Base-by-base conservation (phyloP, 2,797 vertebrate genomes). In the Anabacerthia variegaticeps region DNA sequence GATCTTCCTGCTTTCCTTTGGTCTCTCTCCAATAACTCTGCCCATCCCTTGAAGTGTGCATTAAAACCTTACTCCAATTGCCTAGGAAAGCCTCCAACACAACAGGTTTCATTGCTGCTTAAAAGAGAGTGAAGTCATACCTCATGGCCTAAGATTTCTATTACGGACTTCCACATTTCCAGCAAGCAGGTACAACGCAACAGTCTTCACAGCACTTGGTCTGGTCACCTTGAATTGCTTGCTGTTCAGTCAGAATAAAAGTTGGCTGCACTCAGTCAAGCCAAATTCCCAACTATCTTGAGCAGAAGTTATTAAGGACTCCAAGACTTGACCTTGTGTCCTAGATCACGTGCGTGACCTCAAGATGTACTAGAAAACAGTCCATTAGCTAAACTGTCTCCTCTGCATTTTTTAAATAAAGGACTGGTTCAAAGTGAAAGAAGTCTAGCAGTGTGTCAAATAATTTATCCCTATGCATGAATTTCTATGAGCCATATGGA, bases 1-100 rank as follows among this genome's bases (percentile, higher is more conserved):
- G 88, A 88, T 93, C 88, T 95, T 90, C 77, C 59, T 94, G 36
- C 63, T 93, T 92, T 79, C 44, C 62, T 97, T 94, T 94, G 80
- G 85, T 95, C 59, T 93, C 76, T 78, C 55, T 86, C 82, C 90
- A 93, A 30, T 74, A 7, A 2, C 59, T 93, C 71, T 97, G 62
- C 71, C 85, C 2, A 0, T 88, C 62, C 63, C 85, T 96, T 96
- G 80, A 95, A 92, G 58, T 24, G 27, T 69, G 51, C 83, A 69
- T 90, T 86, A 85, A 95, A 97, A 88, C 62, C 80, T 93, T 87
- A 36, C 1, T 0, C 39, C 0, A 0, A 78, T 78, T 90, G 79
- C 79, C 69, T 54, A 85, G 69, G 66, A 95, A 84, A 94, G 58
- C 59, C 89, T 94, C 73, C 73, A 54, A 24, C 76, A 78, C 67